phyloP scores from a whole-genome alignment of 2,888 invertebrate genomes.

The Lutraria lutraria region DNA sequence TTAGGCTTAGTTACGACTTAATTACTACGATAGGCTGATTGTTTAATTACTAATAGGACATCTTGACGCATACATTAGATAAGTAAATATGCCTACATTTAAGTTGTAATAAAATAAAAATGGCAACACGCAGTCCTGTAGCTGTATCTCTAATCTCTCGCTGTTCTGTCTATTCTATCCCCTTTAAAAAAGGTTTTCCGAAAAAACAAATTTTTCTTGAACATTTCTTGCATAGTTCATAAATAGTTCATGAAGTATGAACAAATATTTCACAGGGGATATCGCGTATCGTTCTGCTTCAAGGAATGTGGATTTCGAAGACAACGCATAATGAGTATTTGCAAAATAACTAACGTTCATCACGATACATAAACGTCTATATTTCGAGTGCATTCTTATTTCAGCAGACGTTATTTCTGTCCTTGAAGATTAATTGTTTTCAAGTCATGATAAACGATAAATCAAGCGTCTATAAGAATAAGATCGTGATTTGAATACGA shows the following conservation, averaged over 20 bases:
- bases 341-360: not conserved
- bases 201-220: too few species aligned
- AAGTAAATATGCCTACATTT: not conserved
- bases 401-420: not conserved
- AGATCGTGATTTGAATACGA: too few species aligned
- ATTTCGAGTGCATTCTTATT: too few species aligned
- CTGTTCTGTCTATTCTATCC: not conserved
- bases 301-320: not conserved
- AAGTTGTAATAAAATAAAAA: not conserved
- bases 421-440: not conserved
- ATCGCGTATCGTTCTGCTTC: not conserved
- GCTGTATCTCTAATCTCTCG: not conserved
- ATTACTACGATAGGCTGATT: not conserved
- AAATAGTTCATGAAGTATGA: too few species aligned
- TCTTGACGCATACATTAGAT: not conserved
- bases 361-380: not conserved
- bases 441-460: not conserved
- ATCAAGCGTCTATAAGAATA: not conserved
- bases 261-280: too few species aligned
- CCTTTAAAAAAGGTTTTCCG: too few species aligned
- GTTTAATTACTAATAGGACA: conserved; percentile 9
- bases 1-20: not conserved
- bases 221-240: too few species aligned
- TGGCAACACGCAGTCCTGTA: not conserved
- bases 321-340: not conserved